phyloP scores from a whole-genome alignment of 2,113 vertebrate genomes.

The Oncorhynchus nerka region DNA sequence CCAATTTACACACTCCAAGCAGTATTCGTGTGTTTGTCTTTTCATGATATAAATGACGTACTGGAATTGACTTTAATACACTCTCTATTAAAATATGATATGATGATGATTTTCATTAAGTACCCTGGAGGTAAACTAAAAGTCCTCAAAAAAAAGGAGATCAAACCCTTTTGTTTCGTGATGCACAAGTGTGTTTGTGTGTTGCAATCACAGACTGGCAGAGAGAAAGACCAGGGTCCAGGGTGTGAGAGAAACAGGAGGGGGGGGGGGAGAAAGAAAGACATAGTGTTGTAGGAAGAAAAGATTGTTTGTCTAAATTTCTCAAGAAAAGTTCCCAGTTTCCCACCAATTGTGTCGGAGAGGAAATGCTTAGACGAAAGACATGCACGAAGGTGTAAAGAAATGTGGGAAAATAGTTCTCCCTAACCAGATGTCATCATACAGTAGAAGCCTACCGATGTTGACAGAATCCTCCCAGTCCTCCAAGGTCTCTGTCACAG shows the following conservation, averaged over 20 bases:
- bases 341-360: neutral
- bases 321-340: too few relatives aligned
- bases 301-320: neutral
- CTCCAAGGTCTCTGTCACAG: slow-evolving; percentile 95
- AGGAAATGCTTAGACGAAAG: neutral
- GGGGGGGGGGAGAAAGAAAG: too few relatives aligned
- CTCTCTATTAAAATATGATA: neutral
- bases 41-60: too few relatives aligned
- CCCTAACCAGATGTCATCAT: neutral
- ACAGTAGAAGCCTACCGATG: slow-evolving; percentile 78
- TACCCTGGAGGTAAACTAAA: neutral
- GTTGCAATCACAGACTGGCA: neutral
- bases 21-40: too few relatives aligned
- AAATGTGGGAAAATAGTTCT: neutral
- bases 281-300: neutral
- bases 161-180: neutral
- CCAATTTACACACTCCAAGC: neutral
- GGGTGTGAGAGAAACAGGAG: neutral
- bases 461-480: slow-evolving; percentile 99
- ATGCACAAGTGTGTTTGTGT: neutral
- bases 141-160: neutral
- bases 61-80: too few relatives aligned
- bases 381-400: neutral
- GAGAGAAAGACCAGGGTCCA: neutral
- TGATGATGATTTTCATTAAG: neutral